Conservation (phyloP, 2,888 invertebrate species). For the Cyaniris semiargus region DNA sequence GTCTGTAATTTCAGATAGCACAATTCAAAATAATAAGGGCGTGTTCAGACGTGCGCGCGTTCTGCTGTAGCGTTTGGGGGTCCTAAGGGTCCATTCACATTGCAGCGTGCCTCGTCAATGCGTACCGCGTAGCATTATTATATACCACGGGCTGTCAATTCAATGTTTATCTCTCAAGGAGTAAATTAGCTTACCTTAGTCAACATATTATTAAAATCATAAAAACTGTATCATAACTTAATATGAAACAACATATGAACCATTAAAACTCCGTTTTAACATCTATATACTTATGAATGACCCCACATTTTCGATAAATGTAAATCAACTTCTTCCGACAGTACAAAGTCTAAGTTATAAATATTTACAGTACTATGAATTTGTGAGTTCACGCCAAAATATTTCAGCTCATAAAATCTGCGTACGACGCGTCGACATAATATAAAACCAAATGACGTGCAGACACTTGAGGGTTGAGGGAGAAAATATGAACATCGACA, state of each 20-base stretch:
- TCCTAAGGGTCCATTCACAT: too few species aligned
- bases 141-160: too few species aligned
- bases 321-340: neutral
- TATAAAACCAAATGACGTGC: neutral
- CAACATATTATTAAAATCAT: too few species aligned
- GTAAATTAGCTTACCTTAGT: too few species aligned
- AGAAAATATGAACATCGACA: neutral
- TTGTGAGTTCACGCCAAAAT: neutral
- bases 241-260: too few species aligned
- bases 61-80: too few species aligned
- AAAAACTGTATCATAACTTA: neutral
- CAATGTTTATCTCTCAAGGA: too few species aligned
- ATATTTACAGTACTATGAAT: conserved; percentile 23
- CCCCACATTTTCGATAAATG: neutral
- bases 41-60: too few species aligned
- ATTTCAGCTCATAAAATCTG: conserved; percentile 5
- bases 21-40: too few species aligned
- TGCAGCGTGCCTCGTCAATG: too few species aligned
- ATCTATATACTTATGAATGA: neutral
- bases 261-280: neutral
- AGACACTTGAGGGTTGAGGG: neutral
- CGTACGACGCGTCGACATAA: neutral
- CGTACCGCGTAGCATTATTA: too few species aligned
- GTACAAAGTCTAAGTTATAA: neutral
- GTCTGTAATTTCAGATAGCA: too few species aligned